A percentile compares a stretch with the other conserved stretches of the same genome.
These are phyloP conservation scores for Mycalesis mineus DNA, from an alignment of 2,888 invertebrate species.

Conservation along the genomic window DNA sequence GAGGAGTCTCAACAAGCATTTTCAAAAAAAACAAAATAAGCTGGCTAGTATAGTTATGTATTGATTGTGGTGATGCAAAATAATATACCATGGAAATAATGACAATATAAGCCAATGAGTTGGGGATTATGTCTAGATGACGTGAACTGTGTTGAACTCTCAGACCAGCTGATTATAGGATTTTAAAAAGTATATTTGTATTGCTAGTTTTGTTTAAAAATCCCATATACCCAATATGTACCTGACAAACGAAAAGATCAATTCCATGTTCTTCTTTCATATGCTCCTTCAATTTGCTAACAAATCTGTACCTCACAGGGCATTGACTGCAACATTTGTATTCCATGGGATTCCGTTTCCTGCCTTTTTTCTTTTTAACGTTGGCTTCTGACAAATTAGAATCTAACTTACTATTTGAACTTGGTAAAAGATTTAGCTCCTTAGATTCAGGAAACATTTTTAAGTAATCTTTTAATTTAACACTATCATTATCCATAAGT, in stretches of 20 bases:
- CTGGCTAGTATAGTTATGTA: no score
- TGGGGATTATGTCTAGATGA: no score
- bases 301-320: conserved; percentile 59
- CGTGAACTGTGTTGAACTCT: no score
- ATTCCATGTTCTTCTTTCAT: conserved; percentile 57
- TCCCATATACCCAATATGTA: no score
- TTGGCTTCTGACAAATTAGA: neutral
- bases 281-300: conserved; percentile 58
- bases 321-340: conserved; percentile 52
- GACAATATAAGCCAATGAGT: no score
- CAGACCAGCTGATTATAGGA: no score
- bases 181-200: no score
- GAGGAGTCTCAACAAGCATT: no score
- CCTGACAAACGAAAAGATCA: conserved; percentile 59
- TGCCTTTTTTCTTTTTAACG: conserved; percentile 36
- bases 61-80: no score
- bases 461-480: conserved; percentile 2
- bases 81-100: no score
- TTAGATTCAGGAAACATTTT: conserved; percentile 9
- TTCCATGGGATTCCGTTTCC: conserved; percentile 54
- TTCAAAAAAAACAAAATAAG: no score
- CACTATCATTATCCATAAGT: conserved; percentile 24
- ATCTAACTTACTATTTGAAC: neutral
- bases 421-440: neutral
- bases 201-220: no score